Base-by-base conservation (phyloP, 2,113 vertebrate species). In the Channa argus region DNA sequence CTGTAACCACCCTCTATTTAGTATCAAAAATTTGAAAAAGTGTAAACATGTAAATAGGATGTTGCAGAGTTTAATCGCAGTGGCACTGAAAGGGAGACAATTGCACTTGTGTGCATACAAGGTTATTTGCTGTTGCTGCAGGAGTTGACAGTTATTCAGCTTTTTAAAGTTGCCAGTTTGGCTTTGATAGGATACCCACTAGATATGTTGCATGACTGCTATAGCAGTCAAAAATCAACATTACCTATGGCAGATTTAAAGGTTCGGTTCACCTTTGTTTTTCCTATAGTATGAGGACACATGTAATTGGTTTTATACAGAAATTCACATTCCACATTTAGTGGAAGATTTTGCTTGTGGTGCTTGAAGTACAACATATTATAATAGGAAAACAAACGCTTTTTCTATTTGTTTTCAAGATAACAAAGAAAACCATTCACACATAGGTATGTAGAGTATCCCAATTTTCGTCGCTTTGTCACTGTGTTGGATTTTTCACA, bases 41-140 rank as follows among this genome's bases (percentile, higher is more conserved):
- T 24, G 24, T 24, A 67, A 79, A 71, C 61, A 50, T 41, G 53
- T 53, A 66, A 68, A 14, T 49, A n/a, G 74, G 0, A 7, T 53
- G 49, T 61, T 60, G 51, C 49, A 8, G 43, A 58, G 63, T 79
- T 47, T 59, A 33, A 52, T 63, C 64, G 34, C 46, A 73, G 54
- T 14, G 55, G 43, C 15, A 15, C 24, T 53, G 65, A 63, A 5
- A 1, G 44, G 45, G 8, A 12, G 45, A 33, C 15, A 37, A 33
- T 36, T 2, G 44, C 39, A 62, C 10, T 50, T 2, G 6, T 60
- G 41, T 50, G 3, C 24, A 39, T 34, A 53, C 8, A 24, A 8
- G 41, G 15, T 38, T 13, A 33, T 61, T 41, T 41, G 12, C 39
- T 41, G 7, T 24, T 24, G 49, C 6, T 7, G n/a, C 6, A 3